Conservation (phyloP, 2,888 invertebrate genomes). For the Drosophila kambysellisi region DNA sequence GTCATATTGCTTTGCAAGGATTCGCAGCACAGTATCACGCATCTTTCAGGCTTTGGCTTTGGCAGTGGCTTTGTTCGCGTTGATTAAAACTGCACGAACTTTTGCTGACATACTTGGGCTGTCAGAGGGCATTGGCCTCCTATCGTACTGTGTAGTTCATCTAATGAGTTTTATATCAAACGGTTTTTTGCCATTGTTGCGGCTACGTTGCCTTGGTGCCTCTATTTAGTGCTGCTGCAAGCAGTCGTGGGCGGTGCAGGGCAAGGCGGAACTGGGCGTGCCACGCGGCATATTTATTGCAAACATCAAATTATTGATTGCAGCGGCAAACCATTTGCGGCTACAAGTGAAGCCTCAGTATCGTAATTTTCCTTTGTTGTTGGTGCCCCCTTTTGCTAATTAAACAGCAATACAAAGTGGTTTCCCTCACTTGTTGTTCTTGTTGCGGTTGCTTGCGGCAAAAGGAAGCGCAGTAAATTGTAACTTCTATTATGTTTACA, state of each 20-base stretch:
- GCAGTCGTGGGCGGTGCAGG: neutral
- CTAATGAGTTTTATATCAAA: slow-evolving; percentile 54
- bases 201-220: slow-evolving; percentile 44
- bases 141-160: slow-evolving; percentile 41
- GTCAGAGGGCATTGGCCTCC: slow-evolving; percentile 60
- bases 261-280: neutral
- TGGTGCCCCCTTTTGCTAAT: slow-evolving; percentile 47
- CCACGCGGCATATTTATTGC: slow-evolving; percentile 56
- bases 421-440: neutral
- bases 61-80: slow-evolving; percentile 32
- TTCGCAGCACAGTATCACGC: slow-evolving; percentile 35
- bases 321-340: slow-evolving; percentile 24
- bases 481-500: slow-evolving; percentile 53
- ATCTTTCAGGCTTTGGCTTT: slow-evolving; percentile 34
- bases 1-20: slow-evolving; percentile 60
- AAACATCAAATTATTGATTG: slow-evolving; percentile 77
- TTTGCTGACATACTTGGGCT: slow-evolving; percentile 12
- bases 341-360: slow-evolving; percentile 23
- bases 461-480: slow-evolving; percentile 39
- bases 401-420: slow-evolving; percentile 51
- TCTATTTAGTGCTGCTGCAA: slow-evolving; percentile 63
- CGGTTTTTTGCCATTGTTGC: slow-evolving; percentile 55
- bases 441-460: slow-evolving; percentile 8
- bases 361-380: slow-evolving; percentile 10
- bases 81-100: slow-evolving; percentile 59